phyloP scores from a whole-genome alignment of 2,113 vertebrate species.

The Leiothrix lutea region DNA sequence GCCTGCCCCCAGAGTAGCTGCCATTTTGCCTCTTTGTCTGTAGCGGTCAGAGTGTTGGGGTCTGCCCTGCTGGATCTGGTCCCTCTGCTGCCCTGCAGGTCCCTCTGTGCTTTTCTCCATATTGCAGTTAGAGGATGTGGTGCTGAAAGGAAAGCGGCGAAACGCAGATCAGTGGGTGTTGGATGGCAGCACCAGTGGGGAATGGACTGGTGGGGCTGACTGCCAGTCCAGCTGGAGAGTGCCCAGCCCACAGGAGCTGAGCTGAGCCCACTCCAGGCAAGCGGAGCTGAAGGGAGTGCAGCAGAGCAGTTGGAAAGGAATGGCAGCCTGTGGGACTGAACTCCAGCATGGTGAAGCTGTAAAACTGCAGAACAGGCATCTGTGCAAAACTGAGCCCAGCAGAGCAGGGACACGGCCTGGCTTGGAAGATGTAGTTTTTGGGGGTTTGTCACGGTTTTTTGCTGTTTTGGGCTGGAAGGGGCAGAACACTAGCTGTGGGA shows the following conservation, averaged over 20 bases:
- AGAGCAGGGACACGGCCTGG: fast-evolving
- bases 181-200: background rate
- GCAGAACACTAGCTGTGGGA: background rate
- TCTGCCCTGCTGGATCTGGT: too few relatives aligned
- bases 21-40: fast-evolving
- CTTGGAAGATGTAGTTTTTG: background rate
- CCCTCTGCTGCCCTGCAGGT: background rate
- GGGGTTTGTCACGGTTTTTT: background rate
- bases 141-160: background rate
- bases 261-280: background rate
- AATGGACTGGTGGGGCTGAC: background rate
- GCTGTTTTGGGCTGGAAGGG: background rate
- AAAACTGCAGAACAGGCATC: background rate
- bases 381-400: background rate
- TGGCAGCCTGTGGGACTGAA: background rate
- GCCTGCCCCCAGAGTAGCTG: fast-evolving
- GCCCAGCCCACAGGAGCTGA: too few relatives aligned
- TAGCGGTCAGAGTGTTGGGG: fast-evolving
- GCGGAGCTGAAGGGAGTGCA: fast-evolving
- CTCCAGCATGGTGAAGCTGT: too few relatives aligned
- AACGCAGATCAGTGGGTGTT: fast-evolving
- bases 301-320: fast-evolving
- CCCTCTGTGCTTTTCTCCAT: background rate
- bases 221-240: background rate
- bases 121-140: too few relatives aligned